These are phyloP conservation scores for Stramonita haemastoma DNA, from an alignment of 2,888 invertebrate genomes.

Conservation along the genomic window DNA sequence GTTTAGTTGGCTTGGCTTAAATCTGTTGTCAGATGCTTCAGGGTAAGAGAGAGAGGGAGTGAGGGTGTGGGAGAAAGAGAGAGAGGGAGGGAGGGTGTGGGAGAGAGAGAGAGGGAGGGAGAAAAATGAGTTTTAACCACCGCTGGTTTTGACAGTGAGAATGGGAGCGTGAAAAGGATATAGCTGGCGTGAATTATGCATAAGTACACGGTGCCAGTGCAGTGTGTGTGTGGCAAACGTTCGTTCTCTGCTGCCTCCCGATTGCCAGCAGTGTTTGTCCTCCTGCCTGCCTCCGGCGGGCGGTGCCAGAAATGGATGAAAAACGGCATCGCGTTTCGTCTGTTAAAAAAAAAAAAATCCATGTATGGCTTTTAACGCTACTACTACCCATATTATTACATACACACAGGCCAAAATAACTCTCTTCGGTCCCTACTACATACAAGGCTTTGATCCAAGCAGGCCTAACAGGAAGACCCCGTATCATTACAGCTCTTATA, in stretches of 20 bases:
- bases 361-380: constrained; percentile 1
- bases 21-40: constrained; percentile 33
- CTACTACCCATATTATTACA: neutral
- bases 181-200: constrained; percentile 31
- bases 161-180: constrained; percentile 12
- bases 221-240: no score
- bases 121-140: constrained; percentile 25
- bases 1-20: constrained; percentile 31
- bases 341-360: neutral
- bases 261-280: no score
- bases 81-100: neutral
- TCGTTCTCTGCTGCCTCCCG: no score
- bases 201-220: constrained; percentile 1
- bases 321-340: constrained; percentile 24
- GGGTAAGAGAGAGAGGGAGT: neutral
- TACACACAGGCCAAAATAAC: no score
- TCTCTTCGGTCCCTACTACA: no score
- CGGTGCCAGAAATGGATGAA: neutral
- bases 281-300: neutral
- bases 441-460: no score
- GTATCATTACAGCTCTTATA: no score
- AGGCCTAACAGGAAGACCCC: no score
- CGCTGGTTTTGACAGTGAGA: neutral
- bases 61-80: neutral
- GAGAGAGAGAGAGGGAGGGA: neutral